Evolutionary conservation across 2,888 invertebrate species (phyloP), one percentile per base, ranked within the genome.

Genomic region (Anoplius nigerrimus): DNA sequence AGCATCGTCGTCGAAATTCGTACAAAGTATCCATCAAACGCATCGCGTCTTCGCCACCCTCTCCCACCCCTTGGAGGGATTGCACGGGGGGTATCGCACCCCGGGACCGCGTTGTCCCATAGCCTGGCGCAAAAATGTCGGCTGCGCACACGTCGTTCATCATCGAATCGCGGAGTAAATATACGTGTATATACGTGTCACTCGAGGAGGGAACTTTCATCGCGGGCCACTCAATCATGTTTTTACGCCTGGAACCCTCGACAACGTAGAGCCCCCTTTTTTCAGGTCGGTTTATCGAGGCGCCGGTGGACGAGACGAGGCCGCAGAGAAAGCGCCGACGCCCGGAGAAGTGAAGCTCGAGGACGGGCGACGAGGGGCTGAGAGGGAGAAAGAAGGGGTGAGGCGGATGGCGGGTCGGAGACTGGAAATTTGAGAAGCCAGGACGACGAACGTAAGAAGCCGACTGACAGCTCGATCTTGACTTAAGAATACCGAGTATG

Each of bases 151-250:
- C 56, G 58, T 74, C 78, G 66, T 78, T 71, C 78, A 76, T 78
- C 78, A 75, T 78, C 70, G 75, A 76, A 78, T 78, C 74, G 66
- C 63, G 42, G 62, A 34, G 21, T 45, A 51, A 56, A 62, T 65
- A 62, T 68, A 18, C 48, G 48, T 48, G 48, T 48, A 61, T 66
- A 58, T 62, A 67, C 60, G 64, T 71, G 68, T 75, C 68, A 61
- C 56, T 53, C 18, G 18, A 48, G 52, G 74, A 69, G 70, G 67
- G 78, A 73, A 71, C 62, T 72, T 72, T 71, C 65, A 54, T 66
- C 62, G 54, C 62, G 46, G 57, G 59, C 48, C 66, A 62, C 63
- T 79, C 70, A 79, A 79, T 79, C 75, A 69, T 73, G 65, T 69
- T 71, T 71, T 62, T 69, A 18, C 34, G 20, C 56, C 20, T 56